phyloP scores from a whole-genome alignment of 1,140 invertebrate genomes.

The Schlechtendalia chinensis region DNA sequence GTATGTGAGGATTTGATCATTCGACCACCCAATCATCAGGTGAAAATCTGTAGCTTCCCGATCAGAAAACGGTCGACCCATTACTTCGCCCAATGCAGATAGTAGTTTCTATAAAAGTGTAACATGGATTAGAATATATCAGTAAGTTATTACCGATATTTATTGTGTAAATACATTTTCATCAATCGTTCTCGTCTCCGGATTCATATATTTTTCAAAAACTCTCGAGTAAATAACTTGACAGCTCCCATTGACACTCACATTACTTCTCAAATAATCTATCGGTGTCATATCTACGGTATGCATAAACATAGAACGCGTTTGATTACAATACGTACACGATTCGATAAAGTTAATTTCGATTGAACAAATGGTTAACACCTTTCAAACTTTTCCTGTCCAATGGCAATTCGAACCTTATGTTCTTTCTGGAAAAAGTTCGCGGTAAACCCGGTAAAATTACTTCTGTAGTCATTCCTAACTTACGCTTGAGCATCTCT shows the following conservation, averaged over 20 bases:
- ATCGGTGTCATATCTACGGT: conserved; percentile 62
- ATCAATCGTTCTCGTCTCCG: conserved; percentile 55
- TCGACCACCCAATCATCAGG: conserved; percentile 59
- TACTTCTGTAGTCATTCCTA: conserved; percentile 55
- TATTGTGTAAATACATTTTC: too few relatives aligned
- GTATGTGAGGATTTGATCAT: conserved; percentile 61
- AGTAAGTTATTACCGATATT: neutral
- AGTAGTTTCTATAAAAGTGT: conserved; percentile 57
- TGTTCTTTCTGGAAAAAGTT: conserved; percentile 65
- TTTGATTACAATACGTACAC: neutral
- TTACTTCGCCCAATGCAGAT: conserved; percentile 63
- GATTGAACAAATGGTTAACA: conserved; percentile 54
- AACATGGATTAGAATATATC: neutral
- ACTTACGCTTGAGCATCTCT: conserved; percentile 11
- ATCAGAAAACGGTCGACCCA: conserved; percentile 61
- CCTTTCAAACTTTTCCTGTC: conserved; percentile 62
- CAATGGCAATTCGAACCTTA: conserved; percentile 66
- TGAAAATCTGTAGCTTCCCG: conserved; percentile 59
- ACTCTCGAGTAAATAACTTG: conserved; percentile 63
- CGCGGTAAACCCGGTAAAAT: conserved; percentile 63
- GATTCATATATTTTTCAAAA: conserved; percentile 58
- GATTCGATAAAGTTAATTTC: neutral
- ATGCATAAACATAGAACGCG: neutral
- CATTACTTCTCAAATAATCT: conserved; percentile 64
- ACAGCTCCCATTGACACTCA: conserved; percentile 63